Base-by-base conservation (phyloP, 2,113 vertebrate species). In the Cryptotis parvus region DNA sequence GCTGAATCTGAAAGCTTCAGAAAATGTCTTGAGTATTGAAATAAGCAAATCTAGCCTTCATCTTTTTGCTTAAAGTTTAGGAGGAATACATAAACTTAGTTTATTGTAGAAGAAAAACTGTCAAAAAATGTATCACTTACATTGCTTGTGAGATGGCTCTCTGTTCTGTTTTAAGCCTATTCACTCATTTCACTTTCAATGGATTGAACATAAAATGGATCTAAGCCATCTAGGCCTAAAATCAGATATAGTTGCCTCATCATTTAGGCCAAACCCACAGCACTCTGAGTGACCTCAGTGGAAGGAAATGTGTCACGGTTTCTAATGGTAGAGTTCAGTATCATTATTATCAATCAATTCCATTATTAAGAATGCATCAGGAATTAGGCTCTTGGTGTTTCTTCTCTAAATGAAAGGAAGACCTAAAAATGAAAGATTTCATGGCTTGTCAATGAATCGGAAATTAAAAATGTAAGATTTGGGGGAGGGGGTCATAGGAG, bases 1-100 rank as follows among this genome's bases (percentile, higher is more conserved):
- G 37, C 24, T 86, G 58, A 94, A 83, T 26, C 49, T 66, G 33
- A 94, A 94, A 69, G 15, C 20, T 84, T 85, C 63, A n/a, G 52
- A 49, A 87, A 75, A 70, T 33, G 8, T 89, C 26, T 72, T 72
- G 58, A 72, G 49, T 65, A 33, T 33, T 84, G 4, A 88, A 80
- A 81, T 4, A 69, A 18, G 33, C 29, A 88, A 80, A 14, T 7
- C 55, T 89, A 70, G 75, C 4, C 14, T 45, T 66, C 65, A 90
- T 45, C 22, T 33, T 24, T 77, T 89, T 80, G 15, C 41, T 89
- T 91, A 74, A 16, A 92, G 63, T 72, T 74, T 76, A 73, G 79
- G 79, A 89, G 6, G 14, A 49, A 37, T 31, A 79, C 24, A n/a
- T 12, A 90, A 90, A 49, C 26, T 58, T 20, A 15, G 9, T 3